Evolutionary conservation across 2,113 vertebrate genomes (phyloP), one percentile per base, ranked within the genome.

Genomic region (Alethe diademata): DNA sequence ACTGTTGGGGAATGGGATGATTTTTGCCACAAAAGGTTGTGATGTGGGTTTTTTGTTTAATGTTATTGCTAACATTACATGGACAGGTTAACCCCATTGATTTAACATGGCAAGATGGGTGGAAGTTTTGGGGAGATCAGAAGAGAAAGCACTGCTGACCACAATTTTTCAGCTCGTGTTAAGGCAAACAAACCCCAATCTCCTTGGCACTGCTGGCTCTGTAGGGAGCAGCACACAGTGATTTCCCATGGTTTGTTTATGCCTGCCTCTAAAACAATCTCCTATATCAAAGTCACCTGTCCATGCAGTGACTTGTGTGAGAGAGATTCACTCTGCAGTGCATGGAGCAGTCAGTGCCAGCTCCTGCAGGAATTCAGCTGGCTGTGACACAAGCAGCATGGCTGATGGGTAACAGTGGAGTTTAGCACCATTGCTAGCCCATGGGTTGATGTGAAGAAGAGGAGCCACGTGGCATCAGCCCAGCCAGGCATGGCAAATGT

Each of bases 161-260:
- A 24, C 60, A 43, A 24, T 90, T 91, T 81, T 51, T 76, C 66
- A 76, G 66, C 82, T 90, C 2, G 0, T 36, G 40, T 88, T 74
- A 40, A 90, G 78, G 67, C 92, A 76, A 82, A 79, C 42, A 45
- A 88, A 43, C 16, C 47, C 82, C 54, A 19, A 2, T 31, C 36
- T 86, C 78, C 66, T 17, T 87, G 81, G 36, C 65, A 56, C 61
- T 1, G 0, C 29, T 58, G 90, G 58, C 90, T 88, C 84, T 51
- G 62, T 0, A 58, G 85, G 82, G 85, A 95, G 64, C 78, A 76
- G 25, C 76, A 4, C 23, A 4, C 31, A 36, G 12, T 81, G 6
- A 78, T 86, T 93, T 78, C 86, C 93, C 61, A 3, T 86, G 85
- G 26, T 94, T 91, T 92, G 57, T 72, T 93, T 90, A n/a, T 90